These are phyloP conservation scores for Pseudomugil gertrudae DNA, from an alignment of 2,797 vertebrate species.

Conservation along the genomic window DNA sequence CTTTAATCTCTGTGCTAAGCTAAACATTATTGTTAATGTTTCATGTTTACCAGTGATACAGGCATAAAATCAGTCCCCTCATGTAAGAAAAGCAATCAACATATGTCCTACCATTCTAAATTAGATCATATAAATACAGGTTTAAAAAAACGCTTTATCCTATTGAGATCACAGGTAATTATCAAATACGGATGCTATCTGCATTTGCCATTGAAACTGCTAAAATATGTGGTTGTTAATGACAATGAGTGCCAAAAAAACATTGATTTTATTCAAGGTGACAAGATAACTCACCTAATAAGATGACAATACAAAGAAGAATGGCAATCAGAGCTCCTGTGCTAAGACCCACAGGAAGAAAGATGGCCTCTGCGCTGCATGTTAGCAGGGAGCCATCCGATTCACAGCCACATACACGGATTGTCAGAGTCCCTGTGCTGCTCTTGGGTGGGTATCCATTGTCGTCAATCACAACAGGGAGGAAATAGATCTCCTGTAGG, in stretches of 20 bases:
- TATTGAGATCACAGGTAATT: background rate
- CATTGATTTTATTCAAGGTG: background rate
- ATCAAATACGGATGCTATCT: background rate
- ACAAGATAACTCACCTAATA: constrained; percentile 86
- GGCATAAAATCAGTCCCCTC: background rate
- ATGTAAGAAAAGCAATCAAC: background rate
- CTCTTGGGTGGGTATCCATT: constrained; percentile 93
- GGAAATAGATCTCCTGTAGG: constrained; percentile 89
- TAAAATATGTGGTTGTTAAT: background rate
- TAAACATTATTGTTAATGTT: background rate
- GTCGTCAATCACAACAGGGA: constrained; percentile 93
- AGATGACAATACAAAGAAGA: constrained; percentile 92
- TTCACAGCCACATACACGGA: constrained; percentile 94
- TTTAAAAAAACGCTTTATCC: too few relatives aligned
- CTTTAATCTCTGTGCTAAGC: background rate
- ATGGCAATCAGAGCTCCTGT: constrained; percentile 96
- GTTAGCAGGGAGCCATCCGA: constrained; percentile 91
- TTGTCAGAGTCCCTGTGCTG: constrained; percentile 95
- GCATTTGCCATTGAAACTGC: background rate
- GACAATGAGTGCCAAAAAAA: background rate
- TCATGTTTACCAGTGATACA: background rate
- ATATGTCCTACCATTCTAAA: background rate
- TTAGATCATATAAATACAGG: background rate
- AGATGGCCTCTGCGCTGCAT: constrained; percentile 95
- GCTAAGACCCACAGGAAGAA: constrained; percentile 96